Percentiles rank a stretch among this genome's conserved stretches.
phyloP scores from a whole-genome alignment of 2,797 vertebrate species.

The Eulemur coronatus region DNA sequence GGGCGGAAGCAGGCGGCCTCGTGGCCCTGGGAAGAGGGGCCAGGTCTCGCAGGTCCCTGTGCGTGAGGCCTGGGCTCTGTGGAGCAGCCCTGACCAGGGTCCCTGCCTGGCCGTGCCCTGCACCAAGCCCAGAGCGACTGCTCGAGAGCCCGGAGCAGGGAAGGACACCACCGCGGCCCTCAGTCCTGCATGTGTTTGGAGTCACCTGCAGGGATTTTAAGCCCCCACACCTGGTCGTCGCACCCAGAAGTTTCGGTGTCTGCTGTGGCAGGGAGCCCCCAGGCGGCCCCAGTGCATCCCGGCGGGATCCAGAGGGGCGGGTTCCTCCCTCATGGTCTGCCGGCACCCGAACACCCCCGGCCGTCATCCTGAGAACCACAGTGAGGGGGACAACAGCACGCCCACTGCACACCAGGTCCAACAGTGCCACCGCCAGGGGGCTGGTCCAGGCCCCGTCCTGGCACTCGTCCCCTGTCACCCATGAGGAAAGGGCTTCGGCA shows the following conservation, averaged over 20 bases:
- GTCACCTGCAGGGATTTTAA: background rate
- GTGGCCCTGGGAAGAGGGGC: background rate
- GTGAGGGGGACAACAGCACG: background rate
- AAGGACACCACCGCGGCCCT: fast-evolving
- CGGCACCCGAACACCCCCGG: no score
- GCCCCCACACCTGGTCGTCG: background rate
- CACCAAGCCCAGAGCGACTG: background rate
- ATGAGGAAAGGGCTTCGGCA: no score
- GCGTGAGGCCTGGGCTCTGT: background rate
- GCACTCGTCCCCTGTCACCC: background rate
- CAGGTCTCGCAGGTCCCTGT: background rate
- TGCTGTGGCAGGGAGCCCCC: background rate
- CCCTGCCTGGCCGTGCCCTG: background rate
- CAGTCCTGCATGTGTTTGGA: background rate
- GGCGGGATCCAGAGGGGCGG: no score
- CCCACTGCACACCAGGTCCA: background rate
- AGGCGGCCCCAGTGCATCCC: no score
- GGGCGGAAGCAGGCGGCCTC: no score
- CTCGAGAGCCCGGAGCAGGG: no score
- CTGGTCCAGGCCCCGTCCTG: background rate
- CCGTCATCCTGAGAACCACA: background rate
- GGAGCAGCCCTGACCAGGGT: background rate
- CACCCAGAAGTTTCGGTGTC: background rate
- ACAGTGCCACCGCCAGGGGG: background rate
- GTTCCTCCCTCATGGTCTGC: background rate